These are phyloP conservation scores for Amphiura filiformis DNA, from an alignment of 35 echinoderm and acorn worm genomes.

Conservation along the genomic window DNA sequence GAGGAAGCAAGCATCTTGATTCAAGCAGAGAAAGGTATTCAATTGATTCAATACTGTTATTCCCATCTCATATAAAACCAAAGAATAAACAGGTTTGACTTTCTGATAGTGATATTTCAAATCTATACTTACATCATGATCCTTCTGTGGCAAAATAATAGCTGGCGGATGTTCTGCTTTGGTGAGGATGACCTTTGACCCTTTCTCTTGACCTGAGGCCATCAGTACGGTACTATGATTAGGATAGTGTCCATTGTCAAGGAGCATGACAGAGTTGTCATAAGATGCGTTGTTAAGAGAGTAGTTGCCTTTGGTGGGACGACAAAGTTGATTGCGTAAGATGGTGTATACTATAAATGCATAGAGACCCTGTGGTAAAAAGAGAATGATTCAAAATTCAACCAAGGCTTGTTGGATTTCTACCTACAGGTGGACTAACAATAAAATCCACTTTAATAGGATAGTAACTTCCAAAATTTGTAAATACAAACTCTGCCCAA, in stretches of 20 bases:
- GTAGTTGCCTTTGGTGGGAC: conserved; percentile 83
- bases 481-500: no score
- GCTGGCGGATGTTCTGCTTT: conserved; percentile 41
- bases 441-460: no score
- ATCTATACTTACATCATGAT: conserved; percentile 31
- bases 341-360: conserved; percentile 91
- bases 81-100: no score
- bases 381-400: no score
- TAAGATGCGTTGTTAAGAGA: conserved; percentile 68
- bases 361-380: conserved; percentile 71
- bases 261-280: conserved; percentile 72
- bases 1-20: no score
- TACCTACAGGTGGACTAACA: neutral
- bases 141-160: neutral
- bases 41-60: no score
- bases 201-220: conserved; percentile 54
- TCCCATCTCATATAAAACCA: no score
- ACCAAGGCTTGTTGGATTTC: no score
- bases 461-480: no score
- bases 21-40: no score
- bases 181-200: conserved; percentile 66
- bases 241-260: conserved; percentile 58
- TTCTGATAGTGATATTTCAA: no score
- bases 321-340: conserved; percentile 82
- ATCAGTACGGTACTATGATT: conserved; percentile 10